A percentile compares a stretch with the other conserved stretches of the same genome.
phyloP scores from a whole-genome alignment of 2,888 invertebrate genomes.

The Orchesellides sinensis region DNA sequence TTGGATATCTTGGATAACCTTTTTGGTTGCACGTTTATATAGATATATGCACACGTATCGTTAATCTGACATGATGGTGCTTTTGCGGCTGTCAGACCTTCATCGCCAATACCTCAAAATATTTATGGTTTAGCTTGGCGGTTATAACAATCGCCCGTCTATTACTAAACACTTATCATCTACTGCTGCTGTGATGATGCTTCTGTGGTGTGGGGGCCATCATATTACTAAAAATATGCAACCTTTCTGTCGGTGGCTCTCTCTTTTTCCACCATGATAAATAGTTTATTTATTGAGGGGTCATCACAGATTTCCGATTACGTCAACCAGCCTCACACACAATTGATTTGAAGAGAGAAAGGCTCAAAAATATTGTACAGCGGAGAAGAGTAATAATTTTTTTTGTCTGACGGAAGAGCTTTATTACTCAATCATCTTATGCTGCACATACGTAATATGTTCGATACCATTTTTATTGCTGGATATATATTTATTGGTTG shows the following conservation, averaged over 20 bases:
- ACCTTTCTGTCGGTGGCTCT: constrained; percentile 52
- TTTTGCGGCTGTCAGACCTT: constrained; percentile 62
- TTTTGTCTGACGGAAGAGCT: constrained; percentile 2
- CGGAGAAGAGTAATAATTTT: not conserved
- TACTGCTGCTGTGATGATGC: not conserved
- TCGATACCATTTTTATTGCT: too few relatives aligned
- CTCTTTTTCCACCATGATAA: constrained; percentile 69
- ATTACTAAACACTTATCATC: not conserved
- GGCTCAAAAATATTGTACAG: not conserved
- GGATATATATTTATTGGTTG: too few relatives aligned
- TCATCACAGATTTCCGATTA: constrained; percentile 74
- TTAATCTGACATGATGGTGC: constrained; percentile 1
- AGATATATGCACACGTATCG: not conserved
- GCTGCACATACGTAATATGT: too few relatives aligned
- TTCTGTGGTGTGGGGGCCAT: too few relatives aligned
- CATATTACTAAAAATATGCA: too few relatives aligned
- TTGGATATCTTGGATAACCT: not conserved
- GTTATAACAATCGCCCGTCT: not conserved
- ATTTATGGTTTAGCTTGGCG: constrained; percentile 25
- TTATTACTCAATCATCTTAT: constrained; percentile 63
- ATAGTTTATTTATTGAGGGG: constrained; percentile 75
- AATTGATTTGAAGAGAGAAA: constrained; percentile 52
- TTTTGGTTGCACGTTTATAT: not conserved
- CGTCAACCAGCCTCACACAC: constrained; percentile 69
- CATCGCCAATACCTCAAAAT: constrained; percentile 57